A percentile compares a stretch with the other conserved stretches of the same genome.
Evolutionary conservation across 2,888 invertebrate genomes (phyloP).

Genomic region (Polyommatus icarus): DNA sequence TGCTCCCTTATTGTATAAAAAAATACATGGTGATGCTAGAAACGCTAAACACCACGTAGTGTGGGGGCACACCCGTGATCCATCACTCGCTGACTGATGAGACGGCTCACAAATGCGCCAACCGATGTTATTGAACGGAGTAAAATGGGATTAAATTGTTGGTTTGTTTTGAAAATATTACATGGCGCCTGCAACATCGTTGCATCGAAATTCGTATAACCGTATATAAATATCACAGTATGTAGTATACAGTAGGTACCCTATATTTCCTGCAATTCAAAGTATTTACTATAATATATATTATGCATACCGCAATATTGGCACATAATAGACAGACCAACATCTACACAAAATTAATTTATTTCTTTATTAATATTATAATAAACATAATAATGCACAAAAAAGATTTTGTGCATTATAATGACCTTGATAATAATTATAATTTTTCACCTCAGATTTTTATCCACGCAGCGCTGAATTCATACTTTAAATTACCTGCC

Average conservation of each 20-base stretch:
- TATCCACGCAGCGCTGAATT: not conserved
- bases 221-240: no score
- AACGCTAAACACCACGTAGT: not conserved
- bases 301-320: no score
- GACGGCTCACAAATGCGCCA: conserved; percentile 1
- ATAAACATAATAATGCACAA: no score
- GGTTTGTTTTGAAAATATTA: not conserved
- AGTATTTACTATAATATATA: no score
- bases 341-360: no score
- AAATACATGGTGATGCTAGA: not conserved
- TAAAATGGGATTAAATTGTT: conserved; percentile 7
- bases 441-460: not conserved
- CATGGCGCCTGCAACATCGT: not conserved
- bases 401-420: no score
- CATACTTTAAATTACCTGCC: not conserved
- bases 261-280: no score
- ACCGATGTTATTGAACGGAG: not conserved
- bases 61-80: not conserved
- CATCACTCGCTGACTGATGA: conserved; percentile 6
- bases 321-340: no score
- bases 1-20: no score
- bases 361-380: no score
- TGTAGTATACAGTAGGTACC: no score
- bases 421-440: no score
- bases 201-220: not conserved